Evolutionary conservation across 2,113 vertebrate genomes (phyloP).

Genomic region (Forbesichthys papilliferus): DNA sequence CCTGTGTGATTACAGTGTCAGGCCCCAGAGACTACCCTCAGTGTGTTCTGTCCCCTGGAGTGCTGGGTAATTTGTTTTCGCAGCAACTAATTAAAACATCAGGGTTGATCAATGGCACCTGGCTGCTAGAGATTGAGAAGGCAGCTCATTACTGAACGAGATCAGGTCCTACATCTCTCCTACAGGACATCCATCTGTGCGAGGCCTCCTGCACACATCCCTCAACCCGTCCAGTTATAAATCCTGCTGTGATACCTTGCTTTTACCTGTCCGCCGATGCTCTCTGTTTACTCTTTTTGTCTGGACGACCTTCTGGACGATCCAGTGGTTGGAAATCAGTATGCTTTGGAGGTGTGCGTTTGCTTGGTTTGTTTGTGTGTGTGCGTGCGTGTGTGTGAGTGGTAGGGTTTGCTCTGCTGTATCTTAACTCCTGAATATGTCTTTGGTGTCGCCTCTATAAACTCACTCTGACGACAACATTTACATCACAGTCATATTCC

Average conservation of each 20-base stretch:
- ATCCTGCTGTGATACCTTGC: not conserved
- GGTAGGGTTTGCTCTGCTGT: no score
- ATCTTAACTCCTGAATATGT: no score
- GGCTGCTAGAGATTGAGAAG: constrained; percentile 28
- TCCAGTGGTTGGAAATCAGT: not conserved
- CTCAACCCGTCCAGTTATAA: constrained; percentile 15
- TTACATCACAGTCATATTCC: no score
- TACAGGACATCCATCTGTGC: constrained; percentile 35
- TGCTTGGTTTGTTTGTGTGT: not conserved
- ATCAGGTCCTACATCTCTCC: not conserved
- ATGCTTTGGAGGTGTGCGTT: not conserved
- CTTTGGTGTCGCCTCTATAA: no score
- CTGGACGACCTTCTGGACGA: constrained; percentile 8
- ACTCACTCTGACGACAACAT: no score
- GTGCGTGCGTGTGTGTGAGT: no score
- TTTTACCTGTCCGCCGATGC: not conserved
- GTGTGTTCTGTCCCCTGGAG: constrained; percentile 20
- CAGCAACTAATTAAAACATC: constrained; percentile 60
- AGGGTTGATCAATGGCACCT: constrained; percentile 53
- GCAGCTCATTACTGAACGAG: not conserved
- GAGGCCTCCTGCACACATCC: constrained; percentile 23
- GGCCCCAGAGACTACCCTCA: no score
- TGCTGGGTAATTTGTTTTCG: constrained; percentile 62
- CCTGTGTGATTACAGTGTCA: constrained; percentile 24
- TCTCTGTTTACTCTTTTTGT: not conserved